phyloP scores from a whole-genome alignment of 2,113 vertebrate species.

The Polypterus senegalus region DNA sequence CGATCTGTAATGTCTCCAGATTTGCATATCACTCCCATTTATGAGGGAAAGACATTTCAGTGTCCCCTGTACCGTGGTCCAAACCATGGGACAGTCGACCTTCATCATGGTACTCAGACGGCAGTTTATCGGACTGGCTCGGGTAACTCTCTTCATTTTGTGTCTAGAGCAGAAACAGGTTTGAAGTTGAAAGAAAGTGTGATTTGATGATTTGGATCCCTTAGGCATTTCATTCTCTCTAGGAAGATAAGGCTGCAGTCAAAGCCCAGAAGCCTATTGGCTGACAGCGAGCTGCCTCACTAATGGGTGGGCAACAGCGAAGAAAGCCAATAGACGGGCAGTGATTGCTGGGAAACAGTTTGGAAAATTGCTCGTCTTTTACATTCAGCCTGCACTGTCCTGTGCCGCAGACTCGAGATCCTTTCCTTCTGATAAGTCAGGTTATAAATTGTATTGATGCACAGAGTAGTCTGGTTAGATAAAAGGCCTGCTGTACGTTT shows the following conservation, averaged over 20 bases:
- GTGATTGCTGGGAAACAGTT: background rate
- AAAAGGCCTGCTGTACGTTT: slow-evolving; percentile 23
- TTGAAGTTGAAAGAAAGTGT: no score
- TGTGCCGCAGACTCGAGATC: slow-evolving; percentile 14
- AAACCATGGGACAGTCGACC: slow-evolving; percentile 53
- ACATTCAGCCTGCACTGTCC: slow-evolving; percentile 9
- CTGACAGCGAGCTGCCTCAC: no score
- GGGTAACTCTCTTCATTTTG: slow-evolving; percentile 42
- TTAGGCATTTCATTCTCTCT: no score
- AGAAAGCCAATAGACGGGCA: slow-evolving; percentile 1
- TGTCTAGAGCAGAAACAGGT: no score
- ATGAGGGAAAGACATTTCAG: slow-evolving; percentile 80
- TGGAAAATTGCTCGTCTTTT: background rate
- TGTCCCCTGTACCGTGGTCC: slow-evolving; percentile 81
- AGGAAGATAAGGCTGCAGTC: no score
- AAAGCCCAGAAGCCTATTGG: no score
- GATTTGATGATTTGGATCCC: no score
- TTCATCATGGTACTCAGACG: slow-evolving; percentile 63
- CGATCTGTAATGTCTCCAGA: slow-evolving; percentile 79
- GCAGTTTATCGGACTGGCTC: slow-evolving; percentile 69
- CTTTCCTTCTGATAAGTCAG: slow-evolving; percentile 24
- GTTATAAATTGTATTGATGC: slow-evolving; percentile 39
- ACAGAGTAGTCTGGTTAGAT: slow-evolving; percentile 18
- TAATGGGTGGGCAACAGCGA: slow-evolving; percentile 21
- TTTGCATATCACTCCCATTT: slow-evolving; percentile 84